phyloP scores from a whole-genome alignment of 2,797 vertebrate genomes.

The Anguilla anguilla region DNA sequence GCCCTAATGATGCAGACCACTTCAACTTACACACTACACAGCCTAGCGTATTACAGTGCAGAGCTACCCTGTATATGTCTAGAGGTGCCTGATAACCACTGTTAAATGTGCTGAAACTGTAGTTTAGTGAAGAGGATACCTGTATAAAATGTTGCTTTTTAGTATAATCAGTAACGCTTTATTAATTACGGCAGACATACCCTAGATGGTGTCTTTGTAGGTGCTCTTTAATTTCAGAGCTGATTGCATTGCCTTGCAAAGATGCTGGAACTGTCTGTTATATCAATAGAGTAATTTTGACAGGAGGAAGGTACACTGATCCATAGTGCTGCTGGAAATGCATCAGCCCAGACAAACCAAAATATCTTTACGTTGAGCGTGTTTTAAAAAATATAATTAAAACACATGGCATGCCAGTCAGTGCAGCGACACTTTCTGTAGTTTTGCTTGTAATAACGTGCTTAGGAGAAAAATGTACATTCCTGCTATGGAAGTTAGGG shows the following conservation, averaged over 20 bases:
- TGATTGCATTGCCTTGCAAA: constrained; percentile 32
- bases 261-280: constrained; percentile 11
- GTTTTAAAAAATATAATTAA: not conserved
- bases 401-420: not conserved
- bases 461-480: constrained; percentile 14
- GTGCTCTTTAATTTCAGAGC: constrained; percentile 23
- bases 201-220: constrained; percentile 21
- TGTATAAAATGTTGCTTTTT: constrained; percentile 23
- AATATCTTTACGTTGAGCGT: not conserved
- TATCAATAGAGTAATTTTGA: constrained; percentile 28
- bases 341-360: not conserved
- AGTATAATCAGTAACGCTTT: not conserved
- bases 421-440: constrained; percentile 9
- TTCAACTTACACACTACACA: not conserved
- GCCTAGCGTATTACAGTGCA: not conserved
- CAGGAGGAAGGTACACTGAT: constrained; percentile 14
- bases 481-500: not conserved
- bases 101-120: constrained; percentile 12
- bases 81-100: constrained; percentile 12
- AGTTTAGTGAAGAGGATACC: constrained; percentile 27
- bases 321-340: not conserved
- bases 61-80: not conserved
- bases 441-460: not conserved
- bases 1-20: constrained; percentile 39
- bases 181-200: not conserved